Percentiles rank a stretch among this genome's conserved stretches.
Conservation (phyloP, 2,797 vertebrate species). For the Anabas testudineus region DNA sequence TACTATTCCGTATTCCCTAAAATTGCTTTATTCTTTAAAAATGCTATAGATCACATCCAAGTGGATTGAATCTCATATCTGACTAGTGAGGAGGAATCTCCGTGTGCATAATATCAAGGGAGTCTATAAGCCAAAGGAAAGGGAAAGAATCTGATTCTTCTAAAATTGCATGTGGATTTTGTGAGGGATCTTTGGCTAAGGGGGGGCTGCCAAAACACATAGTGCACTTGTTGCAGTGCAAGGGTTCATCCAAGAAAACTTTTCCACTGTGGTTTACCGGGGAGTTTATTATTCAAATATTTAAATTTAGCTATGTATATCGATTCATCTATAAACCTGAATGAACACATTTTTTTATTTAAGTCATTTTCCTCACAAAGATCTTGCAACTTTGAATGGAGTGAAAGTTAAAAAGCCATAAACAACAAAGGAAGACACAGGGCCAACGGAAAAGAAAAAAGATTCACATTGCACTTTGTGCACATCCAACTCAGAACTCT, state of each 20-base stretch:
- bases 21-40: constrained; percentile 79
- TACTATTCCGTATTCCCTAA: constrained; percentile 83
- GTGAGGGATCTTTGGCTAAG: constrained; percentile 68
- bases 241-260: constrained; percentile 74
- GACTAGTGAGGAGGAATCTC: constrained; percentile 71
- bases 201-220: constrained; percentile 76
- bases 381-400: constrained; percentile 23
- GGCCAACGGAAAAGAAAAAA: constrained; percentile 66
- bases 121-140: constrained; percentile 65
- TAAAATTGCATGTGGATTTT: constrained; percentile 79
- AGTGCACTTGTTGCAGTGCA: constrained; percentile 83
- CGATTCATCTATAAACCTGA: not conserved
- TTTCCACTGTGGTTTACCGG: constrained; percentile 62
- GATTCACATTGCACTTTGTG: constrained; percentile 56
- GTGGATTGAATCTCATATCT: constrained; percentile 76
- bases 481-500: constrained; percentile 64
- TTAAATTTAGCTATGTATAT: constrained; percentile 17
- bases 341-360: constrained; percentile 1
- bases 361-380: not conserved
- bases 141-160: constrained; percentile 77
- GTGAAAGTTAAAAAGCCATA: constrained; percentile 47
- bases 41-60: constrained; percentile 77
- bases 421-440: constrained; percentile 58
- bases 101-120: constrained; percentile 59
- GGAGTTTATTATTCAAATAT: constrained; percentile 25